Evolutionary conservation across 2,797 vertebrate genomes (phyloP).

Genomic region (Leptoclinus maculatus): DNA sequence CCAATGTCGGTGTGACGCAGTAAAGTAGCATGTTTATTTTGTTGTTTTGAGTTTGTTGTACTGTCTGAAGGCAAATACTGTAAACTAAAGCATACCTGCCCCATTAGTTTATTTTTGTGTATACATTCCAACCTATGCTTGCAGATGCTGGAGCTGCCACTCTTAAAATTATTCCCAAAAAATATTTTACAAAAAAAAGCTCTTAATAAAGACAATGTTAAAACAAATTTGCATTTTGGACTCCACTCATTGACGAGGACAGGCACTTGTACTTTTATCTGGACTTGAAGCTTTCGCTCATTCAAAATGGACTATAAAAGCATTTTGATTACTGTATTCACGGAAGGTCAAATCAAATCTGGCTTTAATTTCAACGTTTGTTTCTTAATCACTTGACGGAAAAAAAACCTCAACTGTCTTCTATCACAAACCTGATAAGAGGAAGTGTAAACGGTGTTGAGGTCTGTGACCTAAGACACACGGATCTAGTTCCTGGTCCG

Average conservation of each 20-base stretch:
- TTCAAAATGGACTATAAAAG: neutral
- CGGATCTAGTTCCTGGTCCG: neutral
- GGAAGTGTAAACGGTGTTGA: slow-evolving; percentile 10
- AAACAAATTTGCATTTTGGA: slow-evolving; percentile 1
- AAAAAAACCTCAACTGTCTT: neutral
- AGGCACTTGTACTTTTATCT: neutral
- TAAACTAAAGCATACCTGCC: slow-evolving; percentile 32
- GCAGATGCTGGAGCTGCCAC: slow-evolving; percentile 53
- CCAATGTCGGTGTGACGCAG: slow-evolving; percentile 17
- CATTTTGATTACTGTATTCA: neutral
- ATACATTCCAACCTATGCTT: slow-evolving; percentile 74
- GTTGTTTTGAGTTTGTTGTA: slow-evolving; percentile 33
- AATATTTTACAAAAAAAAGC: slow-evolving; percentile 66
- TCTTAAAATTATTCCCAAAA: slow-evolving; percentile 45
- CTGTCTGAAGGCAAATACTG: slow-evolving; percentile 40
- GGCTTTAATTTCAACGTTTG: neutral
- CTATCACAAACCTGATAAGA: slow-evolving; percentile 5
- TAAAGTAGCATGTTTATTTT: slow-evolving; percentile 33
- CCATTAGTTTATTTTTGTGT: slow-evolving; percentile 36
- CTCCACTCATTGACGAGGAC: slow-evolving; percentile 24
- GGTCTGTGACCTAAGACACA: neutral
- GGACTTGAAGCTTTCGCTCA: neutral
- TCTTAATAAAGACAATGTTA: slow-evolving; percentile 72
- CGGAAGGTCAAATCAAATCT: neutral
- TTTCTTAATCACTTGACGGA: neutral